Percentiles rank a stretch among this genome's conserved stretches.
These are phyloP conservation scores for Pitangus sulphuratus DNA, from an alignment of 2,797 vertebrate species.

Conservation along the genomic window DNA sequence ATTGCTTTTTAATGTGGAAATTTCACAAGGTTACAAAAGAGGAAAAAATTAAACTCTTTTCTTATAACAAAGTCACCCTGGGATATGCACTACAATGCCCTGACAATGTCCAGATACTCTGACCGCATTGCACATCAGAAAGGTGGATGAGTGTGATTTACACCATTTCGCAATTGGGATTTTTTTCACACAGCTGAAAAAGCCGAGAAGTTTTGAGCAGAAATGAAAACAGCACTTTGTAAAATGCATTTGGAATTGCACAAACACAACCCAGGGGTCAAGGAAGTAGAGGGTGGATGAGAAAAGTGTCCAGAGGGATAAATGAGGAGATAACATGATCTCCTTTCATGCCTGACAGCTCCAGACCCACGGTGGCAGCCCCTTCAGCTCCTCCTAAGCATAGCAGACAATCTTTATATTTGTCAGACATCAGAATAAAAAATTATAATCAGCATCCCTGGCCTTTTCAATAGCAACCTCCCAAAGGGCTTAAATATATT, in stretches of 20 bases:
- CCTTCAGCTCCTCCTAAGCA: background rate
- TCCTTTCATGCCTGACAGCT: background rate
- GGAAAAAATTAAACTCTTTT: constrained; percentile 75
- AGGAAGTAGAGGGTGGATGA: constrained; percentile 10
- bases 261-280: constrained; percentile 41
- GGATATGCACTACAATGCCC: constrained; percentile 69
- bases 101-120: constrained; percentile 84
- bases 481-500: constrained; percentile 63
- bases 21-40: constrained; percentile 80
- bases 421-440: constrained; percentile 45
- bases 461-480: constrained; percentile 69
- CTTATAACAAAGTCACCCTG: constrained; percentile 78
- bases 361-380: background rate
- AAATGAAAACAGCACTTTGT: constrained; percentile 63
- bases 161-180: constrained; percentile 53
- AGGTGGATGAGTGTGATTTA: constrained; percentile 74
- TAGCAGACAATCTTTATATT: constrained; percentile 29
- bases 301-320: constrained; percentile 18
- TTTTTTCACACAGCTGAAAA: constrained; percentile 70
- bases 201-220: constrained; percentile 39
- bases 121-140: constrained; percentile 63
- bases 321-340: constrained; percentile 12
- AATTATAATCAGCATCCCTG: background rate
- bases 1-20: constrained; percentile 83
- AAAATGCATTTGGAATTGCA: constrained; percentile 53